phyloP scores from a whole-genome alignment of 2,797 vertebrate species.

The Novumbra hubbsi region DNA sequence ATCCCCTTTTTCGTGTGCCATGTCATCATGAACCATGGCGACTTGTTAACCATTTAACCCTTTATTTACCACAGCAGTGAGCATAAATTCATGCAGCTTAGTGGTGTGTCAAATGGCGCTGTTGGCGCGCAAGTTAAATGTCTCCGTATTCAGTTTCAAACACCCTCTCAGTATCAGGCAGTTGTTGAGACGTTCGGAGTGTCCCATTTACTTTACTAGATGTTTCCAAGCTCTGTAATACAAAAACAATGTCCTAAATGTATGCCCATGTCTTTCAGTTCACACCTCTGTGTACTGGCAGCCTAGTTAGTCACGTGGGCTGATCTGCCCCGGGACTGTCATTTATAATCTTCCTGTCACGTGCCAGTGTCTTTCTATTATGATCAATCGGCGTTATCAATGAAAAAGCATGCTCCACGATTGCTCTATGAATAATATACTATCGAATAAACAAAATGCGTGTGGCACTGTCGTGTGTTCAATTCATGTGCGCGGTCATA shows the following conservation, averaged over 20 bases:
- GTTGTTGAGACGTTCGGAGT: background rate
- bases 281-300: no score
- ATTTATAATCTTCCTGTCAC: background rate
- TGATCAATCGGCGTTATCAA: background rate
- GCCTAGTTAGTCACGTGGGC: background rate
- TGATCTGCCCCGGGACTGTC: background rate
- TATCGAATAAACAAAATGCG: background rate
- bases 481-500: background rate
- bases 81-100: conserved; percentile 35
- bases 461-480: background rate
- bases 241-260: no score
- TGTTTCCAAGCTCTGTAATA: background rate
- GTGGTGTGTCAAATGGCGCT: conserved; percentile 27
- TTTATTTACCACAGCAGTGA: conserved; percentile 40
- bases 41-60: conserved; percentile 62
- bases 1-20: conserved; percentile 40
- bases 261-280: no score
- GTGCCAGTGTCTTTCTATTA: background rate
- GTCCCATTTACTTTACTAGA: conserved; percentile 1
- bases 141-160: conserved; percentile 22
- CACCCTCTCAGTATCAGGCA: background rate
- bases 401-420: background rate
- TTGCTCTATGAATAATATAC: background rate
- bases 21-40: conserved; percentile 37
- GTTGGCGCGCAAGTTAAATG: conserved; percentile 15